Conservation (phyloP, 2,797 vertebrate genomes). For the Sebastes umbrosus region DNA sequence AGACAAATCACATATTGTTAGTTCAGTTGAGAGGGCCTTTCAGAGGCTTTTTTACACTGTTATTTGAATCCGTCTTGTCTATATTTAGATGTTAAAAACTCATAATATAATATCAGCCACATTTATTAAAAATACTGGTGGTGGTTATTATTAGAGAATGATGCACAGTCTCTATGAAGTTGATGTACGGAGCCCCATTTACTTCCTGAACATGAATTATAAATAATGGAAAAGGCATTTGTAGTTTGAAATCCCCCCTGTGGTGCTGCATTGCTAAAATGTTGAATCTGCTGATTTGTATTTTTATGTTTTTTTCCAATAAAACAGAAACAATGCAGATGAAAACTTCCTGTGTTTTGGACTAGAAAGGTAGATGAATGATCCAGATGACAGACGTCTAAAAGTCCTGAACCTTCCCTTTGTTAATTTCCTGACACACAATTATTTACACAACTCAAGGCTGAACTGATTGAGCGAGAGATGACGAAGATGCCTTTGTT, state of each 20-base stretch:
- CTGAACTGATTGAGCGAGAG: constrained; percentile 8
- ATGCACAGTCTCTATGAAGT: not conserved
- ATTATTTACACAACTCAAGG: constrained; percentile 34
- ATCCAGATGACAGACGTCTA: not conserved
- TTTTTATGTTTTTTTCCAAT: not conserved
- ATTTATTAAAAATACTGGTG: not conserved
- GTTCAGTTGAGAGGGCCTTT: not conserved
- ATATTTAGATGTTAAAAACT: constrained; percentile 13
- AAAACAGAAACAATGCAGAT: not conserved
- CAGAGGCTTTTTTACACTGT: not conserved
- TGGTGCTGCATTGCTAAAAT: not conserved
- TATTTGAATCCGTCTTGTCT: constrained; percentile 2
- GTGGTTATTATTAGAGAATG: not conserved
- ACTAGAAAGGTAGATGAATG: not conserved
- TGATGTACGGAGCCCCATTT: not conserved
- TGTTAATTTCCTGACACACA: constrained; percentile 13
- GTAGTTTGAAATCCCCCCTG: not conserved
- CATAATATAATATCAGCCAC: not conserved
- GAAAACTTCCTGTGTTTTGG: not conserved
- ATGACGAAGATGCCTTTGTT: not conserved
- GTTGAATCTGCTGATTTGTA: not conserved
- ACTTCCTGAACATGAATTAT: not conserved
- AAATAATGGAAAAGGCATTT: not conserved
- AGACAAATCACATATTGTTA: not conserved
- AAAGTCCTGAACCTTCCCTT: not conserved